Base-by-base conservation (phyloP, 2,113 vertebrate species). In the Jacana jacana region DNA sequence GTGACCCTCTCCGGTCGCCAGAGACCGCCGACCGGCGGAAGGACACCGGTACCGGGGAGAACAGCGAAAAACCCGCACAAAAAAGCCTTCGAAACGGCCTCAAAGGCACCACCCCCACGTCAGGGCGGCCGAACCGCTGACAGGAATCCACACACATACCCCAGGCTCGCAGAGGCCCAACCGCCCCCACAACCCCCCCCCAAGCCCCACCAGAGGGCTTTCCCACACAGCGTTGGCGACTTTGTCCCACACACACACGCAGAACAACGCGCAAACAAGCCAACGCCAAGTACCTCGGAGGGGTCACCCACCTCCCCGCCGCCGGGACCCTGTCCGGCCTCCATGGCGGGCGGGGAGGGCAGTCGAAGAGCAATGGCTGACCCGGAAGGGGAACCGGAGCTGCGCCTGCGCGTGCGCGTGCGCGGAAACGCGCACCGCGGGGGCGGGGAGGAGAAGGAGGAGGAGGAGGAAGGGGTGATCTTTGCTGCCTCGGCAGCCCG, bases 1-100 rank as follows among this genome's bases (percentile, higher is more conserved):
- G 31, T 4, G 76, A 27, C 37, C 23, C 55, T 17, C n/a, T 48
- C 30, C 79, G 1, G 10, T 3, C 0, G 1, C 6, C 10, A 8
- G 5, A 44, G 65, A 4, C 1, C 20, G 18, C 25, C 8, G 13
- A 18, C 33, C 10, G 10, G 37, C 15, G 30, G 17, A 46, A 33
- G 51, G 63, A 19, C 40, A 9, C 20, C 8, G 2, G 35, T 11
- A 33, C 15, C 28, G 4, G 23, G 14, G 8, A 16, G 8, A 17
- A 44, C 27, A 23, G 6, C 15, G 58, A 11, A 61, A 61, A 61
- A 5, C 58, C n/a, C 39, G 7, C 8, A 4, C 3, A 3, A 37
- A 33, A 33, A 33, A 4, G 22, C 46, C 27, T 1, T 18, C 13
- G 6, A 17, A 13, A 40, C 54, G 16, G 52, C 68, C 92, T 68